These are phyloP conservation scores for Drosophila cracens DNA, from an alignment of 2,888 invertebrate species.

Conservation along the genomic window DNA sequence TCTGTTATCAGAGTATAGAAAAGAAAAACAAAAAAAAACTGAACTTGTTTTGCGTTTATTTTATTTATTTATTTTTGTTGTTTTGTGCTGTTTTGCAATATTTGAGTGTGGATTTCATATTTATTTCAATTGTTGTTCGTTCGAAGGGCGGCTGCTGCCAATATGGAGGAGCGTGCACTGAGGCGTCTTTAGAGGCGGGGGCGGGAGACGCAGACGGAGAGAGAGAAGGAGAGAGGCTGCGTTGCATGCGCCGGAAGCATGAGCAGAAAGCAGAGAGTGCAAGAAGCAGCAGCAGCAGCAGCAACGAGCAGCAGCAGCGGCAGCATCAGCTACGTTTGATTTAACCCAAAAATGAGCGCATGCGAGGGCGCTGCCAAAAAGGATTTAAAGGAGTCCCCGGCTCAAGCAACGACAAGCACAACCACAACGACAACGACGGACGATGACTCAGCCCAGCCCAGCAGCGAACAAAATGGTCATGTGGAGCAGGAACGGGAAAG, in stretches of 20 bases:
- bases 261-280: conserved; percentile 4
- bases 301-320: conserved; percentile 1
- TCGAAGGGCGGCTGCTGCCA: conserved; percentile 40
- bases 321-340: conserved; percentile 26
- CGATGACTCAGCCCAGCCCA: conserved; percentile 1
- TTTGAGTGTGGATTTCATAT: conserved; percentile 15
- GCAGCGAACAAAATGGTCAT: conserved; percentile 9
- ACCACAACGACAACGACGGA: background rate
- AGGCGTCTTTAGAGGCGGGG: conserved; percentile 39
- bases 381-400: conserved; percentile 20
- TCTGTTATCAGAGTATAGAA: conserved; percentile 70
- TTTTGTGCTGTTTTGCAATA: conserved; percentile 18
- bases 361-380: conserved; percentile 41
- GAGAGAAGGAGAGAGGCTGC: background rate
- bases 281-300: conserved; percentile 11
- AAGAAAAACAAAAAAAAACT: conserved; percentile 20
- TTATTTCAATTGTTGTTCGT: conserved; percentile 22
- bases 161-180: conserved; percentile 65
- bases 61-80: conserved; percentile 1
- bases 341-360: conserved; percentile 63
- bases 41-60: conserved; percentile 53
- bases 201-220: conserved; percentile 58
- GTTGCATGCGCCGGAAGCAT: conserved; percentile 14
- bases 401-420: background rate
- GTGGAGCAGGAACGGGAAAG: background rate